These are phyloP conservation scores for Oreochromis niloticus DNA, from an alignment of 2,113 vertebrate species.

Conservation along the genomic window DNA sequence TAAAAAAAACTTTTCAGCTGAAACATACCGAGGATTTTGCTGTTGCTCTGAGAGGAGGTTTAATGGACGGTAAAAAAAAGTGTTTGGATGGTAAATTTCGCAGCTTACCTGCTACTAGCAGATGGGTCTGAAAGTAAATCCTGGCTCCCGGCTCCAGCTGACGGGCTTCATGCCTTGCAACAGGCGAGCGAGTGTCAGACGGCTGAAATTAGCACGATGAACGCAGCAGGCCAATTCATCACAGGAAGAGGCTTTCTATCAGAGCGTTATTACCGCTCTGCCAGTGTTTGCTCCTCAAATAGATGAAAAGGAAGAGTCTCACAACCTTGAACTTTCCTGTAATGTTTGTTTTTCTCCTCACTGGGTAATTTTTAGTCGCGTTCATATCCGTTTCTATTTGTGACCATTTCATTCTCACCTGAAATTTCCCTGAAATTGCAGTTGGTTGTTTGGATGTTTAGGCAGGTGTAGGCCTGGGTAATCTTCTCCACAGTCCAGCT, in stretches of 20 bases:
- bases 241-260: neutral
- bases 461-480: neutral
- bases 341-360: neutral
- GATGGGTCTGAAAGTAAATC: constrained; percentile 5
- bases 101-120: neutral
- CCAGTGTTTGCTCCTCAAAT: neutral
- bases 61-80: neutral
- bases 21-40: neutral
- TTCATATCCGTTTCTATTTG: neutral
- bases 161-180: neutral
- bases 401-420: neutral
- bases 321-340: neutral
- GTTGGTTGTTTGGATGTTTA: neutral
- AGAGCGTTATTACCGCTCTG: constrained; percentile 12
- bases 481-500: neutral
- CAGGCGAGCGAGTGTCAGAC: neutral
- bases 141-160: neutral
- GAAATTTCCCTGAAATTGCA: neutral
- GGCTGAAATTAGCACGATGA: constrained; percentile 17
- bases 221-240: constrained; percentile 7
- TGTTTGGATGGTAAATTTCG: neutral
- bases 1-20: neutral
- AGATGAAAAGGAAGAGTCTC: neutral
- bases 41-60: neutral
- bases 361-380: neutral